Evolutionary conservation across 2,113 vertebrate genomes (phyloP), one percentile per base, ranked within the genome.

Genomic region (Cygnus buccinator): DNA sequence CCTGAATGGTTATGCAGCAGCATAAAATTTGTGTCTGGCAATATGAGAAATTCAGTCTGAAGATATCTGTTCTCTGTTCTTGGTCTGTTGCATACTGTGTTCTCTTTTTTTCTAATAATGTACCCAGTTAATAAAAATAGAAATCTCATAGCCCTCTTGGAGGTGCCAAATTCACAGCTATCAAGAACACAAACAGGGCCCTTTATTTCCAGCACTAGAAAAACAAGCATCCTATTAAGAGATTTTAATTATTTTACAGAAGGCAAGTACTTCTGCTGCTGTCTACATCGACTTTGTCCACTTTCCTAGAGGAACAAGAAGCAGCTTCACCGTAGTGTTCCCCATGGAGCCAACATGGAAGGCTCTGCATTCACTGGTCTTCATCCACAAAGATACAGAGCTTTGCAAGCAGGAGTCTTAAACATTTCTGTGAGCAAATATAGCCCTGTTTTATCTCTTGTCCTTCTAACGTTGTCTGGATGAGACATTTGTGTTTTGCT

Each of bases 361-460:
- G 22, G 70, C 79, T 84, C 73, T 48, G 61, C 77, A 57, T 84
- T 78, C 52, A 5, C 68, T 31, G 65, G 29, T 90, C 79, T 3
- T 43, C 79, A 52, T n/a, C 65, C 61, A 61, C 78, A 63, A 26
- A 19, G 41, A 80, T 3, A 62, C 4, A 17, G 39, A 57, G 50
- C 57, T 93, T 62, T 39, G 22, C 73, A 79, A 82, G 61, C 39
- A 75, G 61, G 18, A 81, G 59, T n/a, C 86, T 94, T 65, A 81
- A 91, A 73, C 73, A 79, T 62, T 29, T 37, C 77, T 41, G 54
- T 84, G 86, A 92, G 74, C 84, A 89, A 78, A 84, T 72, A 73
- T 62, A 89, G 70, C 86, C 74, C 83, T 82, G 71, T 23, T 95
- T 94, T 95, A 95, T 94, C 92, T 94, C 84, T 75, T 73, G 77